phyloP scores from a whole-genome alignment of 2,797 vertebrate genomes.

The Sus cebifrons region DNA sequence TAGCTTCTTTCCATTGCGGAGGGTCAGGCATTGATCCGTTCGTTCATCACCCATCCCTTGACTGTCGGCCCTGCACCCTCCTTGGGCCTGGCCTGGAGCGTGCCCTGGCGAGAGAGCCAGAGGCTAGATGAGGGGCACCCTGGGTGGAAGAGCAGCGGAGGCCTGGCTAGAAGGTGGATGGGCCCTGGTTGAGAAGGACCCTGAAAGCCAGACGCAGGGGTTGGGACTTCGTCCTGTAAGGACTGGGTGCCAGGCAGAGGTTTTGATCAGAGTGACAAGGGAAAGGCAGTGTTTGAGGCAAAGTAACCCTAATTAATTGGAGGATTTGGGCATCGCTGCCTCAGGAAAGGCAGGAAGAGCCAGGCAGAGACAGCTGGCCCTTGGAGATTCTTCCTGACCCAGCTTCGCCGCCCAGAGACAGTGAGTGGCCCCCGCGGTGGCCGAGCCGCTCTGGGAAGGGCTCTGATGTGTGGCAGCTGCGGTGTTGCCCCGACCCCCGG shows the following conservation, averaged over 20 bases:
- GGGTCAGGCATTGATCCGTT: not conserved
- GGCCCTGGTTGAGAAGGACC: not conserved
- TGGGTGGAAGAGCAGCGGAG: not conserved
- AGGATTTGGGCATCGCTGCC: not conserved
- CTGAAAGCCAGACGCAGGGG: not conserved
- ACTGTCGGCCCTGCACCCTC: not conserved
- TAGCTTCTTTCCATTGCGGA: not conserved
- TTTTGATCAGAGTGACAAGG: not conserved
- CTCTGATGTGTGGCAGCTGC: accelerated
- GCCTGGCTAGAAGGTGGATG: not conserved
- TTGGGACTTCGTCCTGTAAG: not conserved
- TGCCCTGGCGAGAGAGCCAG: accelerated
- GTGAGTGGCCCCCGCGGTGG: not conserved
- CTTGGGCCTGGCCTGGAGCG: not conserved
- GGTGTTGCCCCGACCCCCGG: accelerated
- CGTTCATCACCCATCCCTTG: not conserved
- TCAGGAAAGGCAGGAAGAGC: not conserved
- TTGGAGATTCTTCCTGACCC: not conserved
- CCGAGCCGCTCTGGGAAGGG: not conserved
- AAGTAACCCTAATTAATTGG: not conserved
- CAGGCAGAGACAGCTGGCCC: not conserved
- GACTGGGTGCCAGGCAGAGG: no score
- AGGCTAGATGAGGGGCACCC: not conserved
- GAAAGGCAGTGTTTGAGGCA: not conserved
- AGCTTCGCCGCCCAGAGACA: not conserved